These are phyloP conservation scores for Lithophane semibrunnea DNA, from an alignment of 2,888 invertebrate genomes.

Conservation along the genomic window DNA sequence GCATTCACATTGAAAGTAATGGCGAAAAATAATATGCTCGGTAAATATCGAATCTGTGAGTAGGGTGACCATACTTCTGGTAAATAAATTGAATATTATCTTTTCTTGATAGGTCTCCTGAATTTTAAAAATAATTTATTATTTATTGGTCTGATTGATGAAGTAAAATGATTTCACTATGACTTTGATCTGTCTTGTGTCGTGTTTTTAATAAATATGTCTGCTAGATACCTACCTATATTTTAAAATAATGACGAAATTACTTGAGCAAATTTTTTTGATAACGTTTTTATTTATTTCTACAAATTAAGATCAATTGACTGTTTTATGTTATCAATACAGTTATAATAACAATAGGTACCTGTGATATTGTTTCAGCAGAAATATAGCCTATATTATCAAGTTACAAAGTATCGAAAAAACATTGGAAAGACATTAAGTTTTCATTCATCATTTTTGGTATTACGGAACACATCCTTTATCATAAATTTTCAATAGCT, in stretches of 20 bases:
- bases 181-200: neutral
- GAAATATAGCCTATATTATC: no score
- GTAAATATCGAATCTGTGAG: conserved; percentile 47
- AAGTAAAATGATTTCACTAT: neutral
- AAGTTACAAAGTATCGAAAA: no score
- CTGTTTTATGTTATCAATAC: no score
- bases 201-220: neutral
- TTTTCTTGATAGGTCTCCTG: neutral
- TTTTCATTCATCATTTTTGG: no score
- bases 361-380: no score
- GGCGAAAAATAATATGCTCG: conserved; percentile 46
- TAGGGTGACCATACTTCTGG: conserved; percentile 24
- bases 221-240: neutral
- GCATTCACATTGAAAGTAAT: conserved; percentile 43
- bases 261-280: neutral
- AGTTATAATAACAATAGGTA: no score
- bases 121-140: neutral
- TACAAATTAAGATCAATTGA: no score
- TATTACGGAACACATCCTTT: no score
- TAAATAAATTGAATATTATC: neutral
- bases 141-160: neutral
- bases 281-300: neutral
- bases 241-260: neutral
- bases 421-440: no score
- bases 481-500: no score